Conservation (phyloP, 2,113 vertebrate genomes). For the Xerus inauris region DNA sequence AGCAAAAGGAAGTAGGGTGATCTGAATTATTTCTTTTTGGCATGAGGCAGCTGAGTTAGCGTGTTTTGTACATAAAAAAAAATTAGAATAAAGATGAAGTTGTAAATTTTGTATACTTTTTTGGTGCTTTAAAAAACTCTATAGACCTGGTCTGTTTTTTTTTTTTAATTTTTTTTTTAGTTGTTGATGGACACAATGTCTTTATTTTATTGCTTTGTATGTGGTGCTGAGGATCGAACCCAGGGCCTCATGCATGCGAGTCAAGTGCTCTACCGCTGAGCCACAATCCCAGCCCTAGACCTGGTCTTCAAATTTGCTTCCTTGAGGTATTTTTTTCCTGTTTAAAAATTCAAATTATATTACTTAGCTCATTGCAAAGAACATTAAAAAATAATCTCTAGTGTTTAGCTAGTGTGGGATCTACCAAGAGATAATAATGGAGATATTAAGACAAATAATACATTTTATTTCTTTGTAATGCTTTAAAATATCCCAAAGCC, state of each 20-base stretch:
- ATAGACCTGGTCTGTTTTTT: conserved; percentile 15
- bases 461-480: not conserved
- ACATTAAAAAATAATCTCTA: conserved; percentile 67
- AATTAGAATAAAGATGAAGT: conserved; percentile 34
- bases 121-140: conserved; percentile 45
- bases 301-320: conserved; percentile 52
- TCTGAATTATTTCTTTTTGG: conserved; percentile 2
- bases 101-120: conserved; percentile 54
- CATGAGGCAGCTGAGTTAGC: conserved; percentile 26
- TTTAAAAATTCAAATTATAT: conserved; percentile 61
- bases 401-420: conserved; percentile 26
- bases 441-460: conserved; percentile 62
- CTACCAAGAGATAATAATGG: conserved; percentile 62
- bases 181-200: too few relatives aligned
- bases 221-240: too few relatives aligned
- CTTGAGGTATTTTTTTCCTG: conserved; percentile 54
- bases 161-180: too few relatives aligned
- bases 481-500: conserved; percentile 53
- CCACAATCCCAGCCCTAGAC: too few relatives aligned
- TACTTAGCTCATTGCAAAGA: conserved; percentile 63
- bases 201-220: too few relatives aligned
- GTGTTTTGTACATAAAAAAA: conserved; percentile 28
- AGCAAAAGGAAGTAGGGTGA: not conserved
- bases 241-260: too few relatives aligned
- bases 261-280: too few relatives aligned